Evolutionary conservation across 2,797 vertebrate species (phyloP), one percentile per base, ranked within the genome.

Genomic region (Ispidina picta): DNA sequence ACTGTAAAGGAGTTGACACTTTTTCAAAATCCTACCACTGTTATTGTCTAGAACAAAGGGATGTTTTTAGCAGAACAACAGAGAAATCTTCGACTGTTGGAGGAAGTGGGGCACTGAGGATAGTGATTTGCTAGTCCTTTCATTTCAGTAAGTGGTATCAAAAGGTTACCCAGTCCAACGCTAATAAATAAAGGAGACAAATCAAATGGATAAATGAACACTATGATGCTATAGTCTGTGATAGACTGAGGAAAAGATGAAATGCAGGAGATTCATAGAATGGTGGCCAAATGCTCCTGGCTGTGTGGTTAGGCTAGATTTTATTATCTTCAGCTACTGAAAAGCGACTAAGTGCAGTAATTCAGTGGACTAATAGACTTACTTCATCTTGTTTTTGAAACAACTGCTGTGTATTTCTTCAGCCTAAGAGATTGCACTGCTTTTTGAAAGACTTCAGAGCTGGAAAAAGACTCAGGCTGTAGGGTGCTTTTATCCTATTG

Each of bases 331-430:
- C 46, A 3, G 2, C 14, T 59, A 5, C 70, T 62, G 35, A 48
- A 72, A 81, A 80, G 17, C 20, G 56, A 51, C 18, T 1, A 4
- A 64, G 18, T 73, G 28, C 28, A 59, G 59, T 44, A 1, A 0
- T 66, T 83, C 29, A n/a, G 39, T 80, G 62, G 23, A 43, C 62
- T 80, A 73, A 59, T 1, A 52, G 28, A 63, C 11, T 51, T 41
- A 51, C 12, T 91, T 82, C 13, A 51, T 76, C 41, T 70, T 94
- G 58, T 46, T 80, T 92, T 94, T 84, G 71, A 60, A 87, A 46
- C 28, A 93, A 43, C 62, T 93, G 65, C 21, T 89, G 54, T 92
- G 49, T 78, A 68, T 94, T 92, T 89, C 56, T 93, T 62, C 46
- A 64, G 65, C 76, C 69, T 64, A 76, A 64, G 56, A 85, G 54